A percentile compares a stretch with the other conserved stretches of the same genome.
Evolutionary conservation across 1,140 invertebrate genomes (phyloP).

Genomic region (Caenorhabditis brenneri): DNA sequence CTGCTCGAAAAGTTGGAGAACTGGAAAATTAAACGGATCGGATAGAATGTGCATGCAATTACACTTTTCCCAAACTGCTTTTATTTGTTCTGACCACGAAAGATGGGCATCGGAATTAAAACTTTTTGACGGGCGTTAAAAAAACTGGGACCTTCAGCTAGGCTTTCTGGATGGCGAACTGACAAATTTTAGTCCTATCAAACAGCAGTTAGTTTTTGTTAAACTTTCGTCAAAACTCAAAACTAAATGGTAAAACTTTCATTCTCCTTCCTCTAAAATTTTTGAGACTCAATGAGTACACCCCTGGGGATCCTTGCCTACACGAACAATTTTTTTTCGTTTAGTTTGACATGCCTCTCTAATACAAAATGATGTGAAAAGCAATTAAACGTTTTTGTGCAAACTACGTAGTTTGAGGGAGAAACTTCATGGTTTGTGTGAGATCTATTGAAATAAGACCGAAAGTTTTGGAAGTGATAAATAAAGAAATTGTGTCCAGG

Average conservation of each 20-base stretch:
- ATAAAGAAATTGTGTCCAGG: no score
- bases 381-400: neutral
- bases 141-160: no score
- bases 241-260: neutral
- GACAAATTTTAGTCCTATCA: no score
- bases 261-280: neutral
- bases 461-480: no score
- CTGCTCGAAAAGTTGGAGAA: neutral
- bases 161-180: no score
- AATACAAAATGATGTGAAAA: neutral
- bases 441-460: no score
- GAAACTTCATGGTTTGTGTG: no score
- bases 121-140: no score
- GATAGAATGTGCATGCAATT: neutral
- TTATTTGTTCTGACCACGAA: neutral
- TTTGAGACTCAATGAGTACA: neutral
- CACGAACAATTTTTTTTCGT: neutral
- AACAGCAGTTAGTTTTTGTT: neutral
- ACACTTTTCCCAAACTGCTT: neutral
- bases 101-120: slow-evolving; percentile 19
- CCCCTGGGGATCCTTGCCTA: neutral
- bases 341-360: neutral
- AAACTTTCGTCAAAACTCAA: neutral
- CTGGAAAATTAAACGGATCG: neutral
- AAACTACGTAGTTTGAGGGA: neutral